phyloP scores from a whole-genome alignment of 1,140 invertebrate genomes.

The Parasteatoda tepidariorum region DNA sequence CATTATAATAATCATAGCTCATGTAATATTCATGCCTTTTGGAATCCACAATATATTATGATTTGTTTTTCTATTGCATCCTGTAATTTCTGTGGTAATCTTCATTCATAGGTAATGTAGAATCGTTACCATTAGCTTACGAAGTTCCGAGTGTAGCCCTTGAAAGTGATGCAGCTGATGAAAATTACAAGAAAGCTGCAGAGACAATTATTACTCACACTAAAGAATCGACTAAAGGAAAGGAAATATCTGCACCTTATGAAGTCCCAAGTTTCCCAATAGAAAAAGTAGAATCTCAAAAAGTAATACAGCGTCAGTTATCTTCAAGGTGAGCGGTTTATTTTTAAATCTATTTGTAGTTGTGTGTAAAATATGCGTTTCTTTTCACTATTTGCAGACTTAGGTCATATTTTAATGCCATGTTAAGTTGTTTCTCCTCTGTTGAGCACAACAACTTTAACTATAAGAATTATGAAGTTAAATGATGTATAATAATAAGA shows the following conservation, averaged over 20 bases:
- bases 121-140: not conserved
- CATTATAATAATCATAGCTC: no score
- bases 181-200: conserved; percentile 27
- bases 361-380: not conserved
- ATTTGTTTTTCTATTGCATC: no score
- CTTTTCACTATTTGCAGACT: not conserved
- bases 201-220: conserved; percentile 49
- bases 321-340: conserved; percentile 86
- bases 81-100: no score
- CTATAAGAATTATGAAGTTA: no score
- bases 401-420: no score
- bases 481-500: no score
- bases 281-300: conserved; percentile 92
- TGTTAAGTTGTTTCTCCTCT: no score
- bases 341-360: no score
- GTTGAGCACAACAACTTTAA: no score
- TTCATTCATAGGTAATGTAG: no score
- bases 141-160: conserved; percentile 4
- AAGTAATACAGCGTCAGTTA: conserved; percentile 89
- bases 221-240: conserved; percentile 66
- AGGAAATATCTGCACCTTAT: conserved; percentile 93
- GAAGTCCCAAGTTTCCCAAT: conserved; percentile 97
- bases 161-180: not conserved
- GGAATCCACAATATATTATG: no score
- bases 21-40: no score